phyloP scores from a whole-genome alignment of 2,113 vertebrate genomes.

The Tyrannus savana region DNA sequence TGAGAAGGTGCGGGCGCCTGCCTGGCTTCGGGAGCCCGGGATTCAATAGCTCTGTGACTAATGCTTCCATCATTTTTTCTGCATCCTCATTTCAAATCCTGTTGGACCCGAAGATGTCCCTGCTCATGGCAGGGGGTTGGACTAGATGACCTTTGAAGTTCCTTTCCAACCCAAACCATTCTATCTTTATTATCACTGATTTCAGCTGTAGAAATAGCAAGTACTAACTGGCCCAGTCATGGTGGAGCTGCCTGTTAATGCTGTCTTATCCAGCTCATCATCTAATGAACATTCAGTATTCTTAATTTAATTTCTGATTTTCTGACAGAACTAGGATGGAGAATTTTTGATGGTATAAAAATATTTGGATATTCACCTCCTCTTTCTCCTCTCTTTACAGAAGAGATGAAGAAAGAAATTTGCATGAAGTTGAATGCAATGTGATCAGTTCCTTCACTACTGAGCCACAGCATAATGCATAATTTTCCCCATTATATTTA shows the following conservation, averaged over 20 bases:
- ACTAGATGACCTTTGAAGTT: neutral
- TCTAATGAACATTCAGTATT: neutral
- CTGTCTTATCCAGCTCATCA: neutral
- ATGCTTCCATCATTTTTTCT: neutral
- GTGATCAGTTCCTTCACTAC: neutral
- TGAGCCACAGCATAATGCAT: neutral
- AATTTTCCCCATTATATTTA: neutral
- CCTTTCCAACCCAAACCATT: neutral
- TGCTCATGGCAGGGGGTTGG: neutral
- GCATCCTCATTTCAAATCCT: neutral
- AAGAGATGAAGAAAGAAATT: neutral
- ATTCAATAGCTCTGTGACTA: neutral
- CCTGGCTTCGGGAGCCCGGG: neutral
- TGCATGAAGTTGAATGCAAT: neutral
- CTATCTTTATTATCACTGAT: neutral
- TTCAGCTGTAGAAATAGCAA: neutral
- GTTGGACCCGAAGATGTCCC: neutral
- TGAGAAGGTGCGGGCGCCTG: neutral
- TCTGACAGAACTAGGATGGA: neutral
- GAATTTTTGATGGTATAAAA: neutral
- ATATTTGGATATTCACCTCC: neutral
- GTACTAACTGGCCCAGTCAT: neutral
- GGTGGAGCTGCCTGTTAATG: neutral
- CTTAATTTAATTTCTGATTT: neutral
- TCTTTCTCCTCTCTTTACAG: neutral